Evolutionary conservation across 1,140 invertebrate genomes (phyloP).

Genomic region (Hestina assimilis): DNA sequence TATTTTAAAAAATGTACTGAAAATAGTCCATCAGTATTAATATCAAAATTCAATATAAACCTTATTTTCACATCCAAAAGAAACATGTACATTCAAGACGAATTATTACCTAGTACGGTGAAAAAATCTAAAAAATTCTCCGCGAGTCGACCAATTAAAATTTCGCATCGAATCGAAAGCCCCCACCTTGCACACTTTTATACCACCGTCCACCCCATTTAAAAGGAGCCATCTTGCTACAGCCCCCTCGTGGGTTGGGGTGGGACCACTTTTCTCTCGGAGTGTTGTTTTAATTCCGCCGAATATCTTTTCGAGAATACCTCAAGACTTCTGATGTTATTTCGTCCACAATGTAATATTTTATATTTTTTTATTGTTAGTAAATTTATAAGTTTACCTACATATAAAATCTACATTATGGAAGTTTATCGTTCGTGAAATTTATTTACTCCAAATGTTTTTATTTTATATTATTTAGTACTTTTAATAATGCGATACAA

Average conservation of each 20-base stretch:
- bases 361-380: conserved; percentile 1
- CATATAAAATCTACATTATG: too few species aligned
- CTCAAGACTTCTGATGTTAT: conserved; percentile 75
- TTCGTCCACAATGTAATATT: conserved; percentile 52
- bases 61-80: too few species aligned
- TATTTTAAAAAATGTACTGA: too few species aligned
- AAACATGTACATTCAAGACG: too few species aligned
- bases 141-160: conserved; percentile 28
- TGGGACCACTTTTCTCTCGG: conserved; percentile 69
- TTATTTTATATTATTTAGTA: too few species aligned
- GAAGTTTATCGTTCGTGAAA: too few species aligned
- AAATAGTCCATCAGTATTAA: too few species aligned
- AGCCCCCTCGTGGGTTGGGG: conserved; percentile 37
- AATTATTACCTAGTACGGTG: too few species aligned
- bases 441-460: too few species aligned
- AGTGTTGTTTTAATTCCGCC: conserved; percentile 77
- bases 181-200: conserved; percentile 69
- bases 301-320: conserved; percentile 77
- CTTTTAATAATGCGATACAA: too few species aligned
- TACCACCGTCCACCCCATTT: conserved; percentile 72
- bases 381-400: too few species aligned
- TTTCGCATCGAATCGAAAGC: conserved; percentile 28
- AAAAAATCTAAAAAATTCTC: conserved; percentile 7
- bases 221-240: conserved; percentile 75
- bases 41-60: too few species aligned